Conservation (phyloP, 2,113 vertebrate species). For the Pavo muticus region DNA sequence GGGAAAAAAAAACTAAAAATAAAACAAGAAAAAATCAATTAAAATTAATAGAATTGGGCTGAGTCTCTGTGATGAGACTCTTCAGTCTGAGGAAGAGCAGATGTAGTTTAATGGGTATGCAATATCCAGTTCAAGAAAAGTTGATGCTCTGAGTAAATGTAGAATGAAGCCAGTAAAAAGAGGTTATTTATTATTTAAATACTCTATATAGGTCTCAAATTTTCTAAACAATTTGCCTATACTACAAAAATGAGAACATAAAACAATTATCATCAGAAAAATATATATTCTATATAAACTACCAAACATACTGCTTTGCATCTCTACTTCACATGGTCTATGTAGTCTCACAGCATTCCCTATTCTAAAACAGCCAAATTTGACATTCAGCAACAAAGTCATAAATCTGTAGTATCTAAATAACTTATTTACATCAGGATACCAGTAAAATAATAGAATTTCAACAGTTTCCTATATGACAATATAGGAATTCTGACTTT, state of each 20-base stretch:
- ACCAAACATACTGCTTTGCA: not conserved
- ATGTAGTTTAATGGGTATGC: fast-evolving
- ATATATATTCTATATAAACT: not conserved
- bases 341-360: not conserved
- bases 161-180: not conserved
- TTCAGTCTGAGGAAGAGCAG: not conserved
- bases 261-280: not conserved
- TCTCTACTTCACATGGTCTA: not conserved
- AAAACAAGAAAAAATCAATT: not conserved
- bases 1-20: too few relatives aligned
- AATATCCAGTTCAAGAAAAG: not conserved
- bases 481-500: not conserved
- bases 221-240: not conserved
- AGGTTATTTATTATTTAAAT: not conserved
- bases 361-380: not conserved
- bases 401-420: not conserved
- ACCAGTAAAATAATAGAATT: not conserved
- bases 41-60: not conserved
- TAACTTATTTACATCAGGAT: not conserved
- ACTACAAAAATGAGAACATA: not conserved
- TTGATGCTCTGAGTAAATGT: not conserved
- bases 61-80: not conserved
- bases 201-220: not conserved
- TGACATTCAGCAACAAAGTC: not conserved
- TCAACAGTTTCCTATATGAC: not conserved